Evolutionary conservation across 2,797 vertebrate genomes (phyloP).

Genomic region (Saxicola maurus): DNA sequence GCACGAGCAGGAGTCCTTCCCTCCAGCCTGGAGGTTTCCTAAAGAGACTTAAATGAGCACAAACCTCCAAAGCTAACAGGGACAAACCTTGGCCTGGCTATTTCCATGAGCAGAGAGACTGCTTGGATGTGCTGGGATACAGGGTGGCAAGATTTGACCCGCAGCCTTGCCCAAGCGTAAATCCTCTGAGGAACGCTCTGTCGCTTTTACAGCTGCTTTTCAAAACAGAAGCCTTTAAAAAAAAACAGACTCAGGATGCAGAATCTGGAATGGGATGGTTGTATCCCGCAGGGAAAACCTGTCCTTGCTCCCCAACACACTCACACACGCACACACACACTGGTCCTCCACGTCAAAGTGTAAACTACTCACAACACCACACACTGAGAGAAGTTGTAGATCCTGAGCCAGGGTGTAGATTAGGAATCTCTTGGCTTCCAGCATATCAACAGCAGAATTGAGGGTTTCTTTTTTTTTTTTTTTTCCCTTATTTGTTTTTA

Average conservation of each 20-base stretch:
- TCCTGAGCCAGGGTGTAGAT: slow-evolving; percentile 13
- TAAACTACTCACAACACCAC: neutral
- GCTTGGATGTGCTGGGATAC: neutral
- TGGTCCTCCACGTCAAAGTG: neutral
- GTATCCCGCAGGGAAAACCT: neutral
- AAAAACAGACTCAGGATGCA: neutral
- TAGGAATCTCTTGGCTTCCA: slow-evolving; percentile 22
- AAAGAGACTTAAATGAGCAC: neutral
- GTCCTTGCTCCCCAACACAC: neutral
- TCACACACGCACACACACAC: neutral
- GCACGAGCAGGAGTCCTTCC: neutral
- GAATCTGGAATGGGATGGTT: neutral
- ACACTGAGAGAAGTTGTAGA: neutral
- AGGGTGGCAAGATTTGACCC: neutral
- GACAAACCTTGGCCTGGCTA: neutral
- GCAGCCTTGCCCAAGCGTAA: neutral
- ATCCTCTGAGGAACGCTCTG: neutral
- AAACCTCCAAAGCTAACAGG: neutral
- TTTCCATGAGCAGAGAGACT: neutral
- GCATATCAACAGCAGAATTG: neutral
- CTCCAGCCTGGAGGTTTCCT: neutral
- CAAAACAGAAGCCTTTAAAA: neutral
- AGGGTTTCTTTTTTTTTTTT: neutral
- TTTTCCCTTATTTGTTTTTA: neutral
- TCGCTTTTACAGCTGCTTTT: neutral